phyloP scores from a whole-genome alignment of 2,797 vertebrate genomes.

The Otolemur crassicaudatus region DNA sequence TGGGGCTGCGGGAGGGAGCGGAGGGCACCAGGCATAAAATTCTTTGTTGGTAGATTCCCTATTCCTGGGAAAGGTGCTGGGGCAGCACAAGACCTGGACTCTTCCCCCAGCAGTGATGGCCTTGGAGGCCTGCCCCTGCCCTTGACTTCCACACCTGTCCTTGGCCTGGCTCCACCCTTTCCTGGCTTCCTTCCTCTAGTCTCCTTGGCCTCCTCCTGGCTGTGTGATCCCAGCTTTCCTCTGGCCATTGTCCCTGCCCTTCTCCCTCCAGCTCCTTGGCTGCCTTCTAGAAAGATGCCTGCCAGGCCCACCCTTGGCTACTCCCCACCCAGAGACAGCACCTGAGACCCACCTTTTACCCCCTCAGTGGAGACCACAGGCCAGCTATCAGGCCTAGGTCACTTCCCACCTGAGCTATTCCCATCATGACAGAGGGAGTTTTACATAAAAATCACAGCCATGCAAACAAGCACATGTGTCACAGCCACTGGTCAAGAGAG shows the following conservation, averaged over 20 bases:
- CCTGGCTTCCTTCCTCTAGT: not conserved
- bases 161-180: not conserved
- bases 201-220: not conserved
- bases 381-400: not conserved
- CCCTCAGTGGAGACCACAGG: not conserved
- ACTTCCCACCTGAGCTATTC: not conserved
- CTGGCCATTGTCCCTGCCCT: not conserved
- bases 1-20: no score
- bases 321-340: not conserved
- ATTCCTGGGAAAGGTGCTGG: not conserved
- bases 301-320: not conserved
- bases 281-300: not conserved
- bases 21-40: not conserved
- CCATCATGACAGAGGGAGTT: not conserved
- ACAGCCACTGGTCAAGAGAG: not conserved
- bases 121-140: not conserved
- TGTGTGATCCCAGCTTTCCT: not conserved
- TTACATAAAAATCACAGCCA: not conserved
- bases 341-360: not conserved
- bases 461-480: not conserved
- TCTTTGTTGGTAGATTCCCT: not conserved
- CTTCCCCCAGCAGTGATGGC: not conserved
- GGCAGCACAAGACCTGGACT: not conserved
- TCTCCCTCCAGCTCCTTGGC: not conserved
- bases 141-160: not conserved